Evolutionary conservation across 2,888 invertebrate genomes (phyloP), one percentile per base, ranked within the genome.

Genomic region (Tenthredo mesomela): DNA sequence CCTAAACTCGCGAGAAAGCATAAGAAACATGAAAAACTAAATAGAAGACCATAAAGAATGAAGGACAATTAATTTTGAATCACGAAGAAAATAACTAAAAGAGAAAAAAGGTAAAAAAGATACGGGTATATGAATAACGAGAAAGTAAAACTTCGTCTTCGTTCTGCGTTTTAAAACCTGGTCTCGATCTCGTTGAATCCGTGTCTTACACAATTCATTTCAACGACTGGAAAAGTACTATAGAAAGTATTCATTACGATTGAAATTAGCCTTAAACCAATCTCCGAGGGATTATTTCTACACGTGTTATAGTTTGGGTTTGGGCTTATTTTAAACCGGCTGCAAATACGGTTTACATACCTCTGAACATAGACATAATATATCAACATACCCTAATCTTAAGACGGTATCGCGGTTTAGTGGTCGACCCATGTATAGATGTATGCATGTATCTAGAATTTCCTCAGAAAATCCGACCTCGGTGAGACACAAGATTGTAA

Each of bases 311-410:
- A 67, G 67, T 33, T 33, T 1, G 10, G 18, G 5, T 18, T 33
- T 25, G 25, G 15, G 25, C 67, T 33, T 33, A 25, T 67, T 67
- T 33, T 6, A 33, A 67, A 67, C 33, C 67, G 21, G 4, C 15
- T 1, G 7, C 33, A 5, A 33, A 33, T 33, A 33, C 21, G 12
- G 61, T 25, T 21, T 4, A 25, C n/a, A 25, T 61, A 61, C 12
- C 10, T 61, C 21, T 61, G 5, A 21, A 43, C n/a, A 73, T 43
- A 21, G 43, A 25, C 4, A 21, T 9, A 12, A 29, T 2, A 29
- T 43, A 43, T 4, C n/a, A n/a, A 71, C 18, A 71, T 71, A 10
- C 71, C n/a, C 21, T 73, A 25, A 73, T 73, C 43, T n/a, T 77
- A 50, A 54, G 47, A 54, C n/a, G 9, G 18, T 33, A 15, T 18